Conservation (phyloP, 1,140 invertebrate species). For the Halyomorpha halys region DNA sequence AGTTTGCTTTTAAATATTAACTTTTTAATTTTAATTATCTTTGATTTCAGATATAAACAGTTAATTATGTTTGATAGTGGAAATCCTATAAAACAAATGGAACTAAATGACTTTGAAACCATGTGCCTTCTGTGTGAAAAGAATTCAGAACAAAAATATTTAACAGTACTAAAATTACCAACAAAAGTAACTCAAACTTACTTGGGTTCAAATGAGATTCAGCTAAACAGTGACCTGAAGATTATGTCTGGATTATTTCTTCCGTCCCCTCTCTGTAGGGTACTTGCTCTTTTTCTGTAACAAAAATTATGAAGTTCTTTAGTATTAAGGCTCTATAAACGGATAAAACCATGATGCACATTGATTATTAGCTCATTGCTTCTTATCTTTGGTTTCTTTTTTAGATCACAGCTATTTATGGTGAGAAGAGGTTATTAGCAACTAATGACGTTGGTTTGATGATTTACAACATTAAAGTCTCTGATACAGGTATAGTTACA, state of each 20-base stretch:
- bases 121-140: conserved; percentile 11
- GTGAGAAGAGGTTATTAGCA: background rate
- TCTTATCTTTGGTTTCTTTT: background rate
- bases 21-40: too few species aligned
- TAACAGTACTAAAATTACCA: conserved; percentile 9
- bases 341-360: background rate
- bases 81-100: background rate
- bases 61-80: conserved; percentile 22
- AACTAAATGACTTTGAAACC: conserved; percentile 8
- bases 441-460: background rate
- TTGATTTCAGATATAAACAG: conserved; percentile 16
- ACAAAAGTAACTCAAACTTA: conserved; percentile 4
- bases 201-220: background rate
- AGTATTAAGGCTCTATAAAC: too few species aligned
- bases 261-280: background rate
- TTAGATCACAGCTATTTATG: conserved; percentile 14
- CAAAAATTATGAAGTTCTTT: background rate
- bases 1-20: too few species aligned
- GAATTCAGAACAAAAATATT: background rate
- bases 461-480: background rate
- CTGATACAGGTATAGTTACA: background rate
- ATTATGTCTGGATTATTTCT: conserved; percentile 14
- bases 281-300: background rate
- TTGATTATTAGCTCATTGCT: conserved; percentile 2
- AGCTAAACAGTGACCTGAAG: conserved; percentile 10